Percentiles rank a stretch among this genome's conserved stretches.
Conservation (phyloP, 2,888 invertebrate species). For the Tetranychus truncatus region DNA sequence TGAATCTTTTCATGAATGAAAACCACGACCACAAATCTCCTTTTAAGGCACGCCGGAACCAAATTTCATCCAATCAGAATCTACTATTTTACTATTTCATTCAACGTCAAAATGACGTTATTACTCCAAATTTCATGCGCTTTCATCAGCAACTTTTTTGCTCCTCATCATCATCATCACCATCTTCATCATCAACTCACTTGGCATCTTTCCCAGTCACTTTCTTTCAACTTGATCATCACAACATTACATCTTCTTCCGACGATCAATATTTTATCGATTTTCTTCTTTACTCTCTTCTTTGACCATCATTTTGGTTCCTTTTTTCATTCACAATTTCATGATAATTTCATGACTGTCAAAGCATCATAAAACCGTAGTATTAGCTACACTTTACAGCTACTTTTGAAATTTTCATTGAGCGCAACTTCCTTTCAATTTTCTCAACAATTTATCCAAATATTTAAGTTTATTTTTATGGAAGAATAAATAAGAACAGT, state of each 20-base stretch:
- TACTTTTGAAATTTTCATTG: no score
- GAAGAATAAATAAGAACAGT: no score
- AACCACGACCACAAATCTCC: slow-evolving; percentile 25
- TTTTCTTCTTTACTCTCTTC: neutral
- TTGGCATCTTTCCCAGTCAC: neutral
- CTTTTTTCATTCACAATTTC: neutral
- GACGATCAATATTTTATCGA: neutral
- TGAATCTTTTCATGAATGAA: slow-evolving; percentile 24
- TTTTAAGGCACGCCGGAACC: slow-evolving; percentile 27
- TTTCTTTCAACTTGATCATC: neutral
- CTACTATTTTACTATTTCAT: slow-evolving; percentile 17
- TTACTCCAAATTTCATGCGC: neutral
- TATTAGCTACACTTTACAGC: no score
- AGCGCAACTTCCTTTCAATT: no score
- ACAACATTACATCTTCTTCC: neutral
- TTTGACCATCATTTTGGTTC: neutral
- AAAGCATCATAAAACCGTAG: neutral
- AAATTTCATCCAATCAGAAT: slow-evolving; percentile 23
- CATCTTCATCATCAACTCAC: neutral
- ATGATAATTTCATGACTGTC: neutral
- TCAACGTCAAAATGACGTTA: slow-evolving; percentile 24
- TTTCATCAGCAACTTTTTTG: neutral
- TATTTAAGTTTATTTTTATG: no score
- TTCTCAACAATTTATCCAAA: no score
- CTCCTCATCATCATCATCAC: neutral